Conservation (phyloP, 2,113 vertebrate genomes). For the Hiodon tergisus region DNA sequence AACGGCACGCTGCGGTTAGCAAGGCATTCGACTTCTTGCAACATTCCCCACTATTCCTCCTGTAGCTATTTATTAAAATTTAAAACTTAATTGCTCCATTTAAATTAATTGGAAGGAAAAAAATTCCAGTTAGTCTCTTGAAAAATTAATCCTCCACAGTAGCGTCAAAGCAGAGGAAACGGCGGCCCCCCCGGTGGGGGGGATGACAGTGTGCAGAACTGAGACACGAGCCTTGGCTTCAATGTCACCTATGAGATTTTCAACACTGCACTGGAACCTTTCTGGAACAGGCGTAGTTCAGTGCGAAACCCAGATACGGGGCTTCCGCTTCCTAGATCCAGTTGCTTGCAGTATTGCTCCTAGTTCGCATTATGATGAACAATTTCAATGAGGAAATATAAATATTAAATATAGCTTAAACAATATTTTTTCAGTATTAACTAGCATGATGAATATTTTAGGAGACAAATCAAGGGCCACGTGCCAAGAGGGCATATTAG, state of each 20-base stretch:
- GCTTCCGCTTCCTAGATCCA: neutral
- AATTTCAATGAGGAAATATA: conserved; percentile 27
- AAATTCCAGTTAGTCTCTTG: conserved; percentile 39
- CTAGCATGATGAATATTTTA: conserved; percentile 30
- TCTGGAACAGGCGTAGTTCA: neutral
- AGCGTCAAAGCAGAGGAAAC: conserved; percentile 18
- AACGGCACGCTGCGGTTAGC: conserved; percentile 18
- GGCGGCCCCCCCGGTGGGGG: neutral
- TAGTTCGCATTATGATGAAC: conserved; percentile 23
- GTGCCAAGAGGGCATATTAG: conserved; percentile 14
- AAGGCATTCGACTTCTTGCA: conserved; percentile 12
- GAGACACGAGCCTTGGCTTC: too few relatives aligned
- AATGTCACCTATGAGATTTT: neutral
- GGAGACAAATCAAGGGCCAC: conserved; percentile 27
- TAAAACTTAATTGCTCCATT: conserved; percentile 46
- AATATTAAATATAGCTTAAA: conserved; percentile 30
- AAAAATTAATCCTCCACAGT: conserved; percentile 38
- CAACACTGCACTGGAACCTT: neutral
- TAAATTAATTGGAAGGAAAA: conserved; percentile 40
- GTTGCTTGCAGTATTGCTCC: conserved; percentile 7
- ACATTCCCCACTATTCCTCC: conserved; percentile 25
- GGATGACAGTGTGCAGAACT: too few relatives aligned
- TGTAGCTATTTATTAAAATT: conserved; percentile 44
- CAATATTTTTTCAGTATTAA: conserved; percentile 33
- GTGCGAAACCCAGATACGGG: neutral